phyloP scores from a whole-genome alignment of 2,888 invertebrate species.

The Epinotia brunnichana region DNA sequence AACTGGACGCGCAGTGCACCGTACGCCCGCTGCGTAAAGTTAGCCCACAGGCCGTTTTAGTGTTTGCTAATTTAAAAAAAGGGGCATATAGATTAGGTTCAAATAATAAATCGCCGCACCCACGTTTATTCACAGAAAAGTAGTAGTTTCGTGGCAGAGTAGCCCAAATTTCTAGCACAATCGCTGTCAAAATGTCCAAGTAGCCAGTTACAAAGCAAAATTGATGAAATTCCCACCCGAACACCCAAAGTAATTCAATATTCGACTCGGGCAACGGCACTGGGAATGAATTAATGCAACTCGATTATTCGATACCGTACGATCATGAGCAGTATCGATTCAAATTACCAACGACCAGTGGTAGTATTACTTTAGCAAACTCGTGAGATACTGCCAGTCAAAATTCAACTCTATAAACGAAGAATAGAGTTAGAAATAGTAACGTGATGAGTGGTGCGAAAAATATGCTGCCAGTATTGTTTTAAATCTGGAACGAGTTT shows the following conservation, averaged over 20 bases:
- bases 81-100: too few relatives aligned
- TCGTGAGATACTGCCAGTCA: neutral
- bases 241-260: conserved; percentile 40
- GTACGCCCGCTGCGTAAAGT: too few relatives aligned
- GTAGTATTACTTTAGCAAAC: neutral
- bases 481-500: conserved; percentile 33
- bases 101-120: too few relatives aligned
- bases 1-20: too few relatives aligned
- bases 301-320: conserved; percentile 31
- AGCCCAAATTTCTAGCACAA: neutral
- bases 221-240: conserved; percentile 30
- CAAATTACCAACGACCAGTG: conserved; percentile 27
- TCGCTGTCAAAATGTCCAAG: conserved; percentile 3
- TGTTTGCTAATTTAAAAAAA: too few relatives aligned
- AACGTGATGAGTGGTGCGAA: neutral
- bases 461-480: conserved; percentile 13
- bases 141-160: neutral
- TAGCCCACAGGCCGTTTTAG: too few relatives aligned
- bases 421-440: neutral
- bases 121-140: neutral
- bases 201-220: conserved; percentile 30
- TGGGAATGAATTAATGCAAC: conserved; percentile 25
- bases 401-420: neutral
- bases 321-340: conserved; percentile 37
- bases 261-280: conserved; percentile 18